Base-by-base conservation (phyloP, 92 coral and sea anemone species). In the Porites lobata region DNA sequence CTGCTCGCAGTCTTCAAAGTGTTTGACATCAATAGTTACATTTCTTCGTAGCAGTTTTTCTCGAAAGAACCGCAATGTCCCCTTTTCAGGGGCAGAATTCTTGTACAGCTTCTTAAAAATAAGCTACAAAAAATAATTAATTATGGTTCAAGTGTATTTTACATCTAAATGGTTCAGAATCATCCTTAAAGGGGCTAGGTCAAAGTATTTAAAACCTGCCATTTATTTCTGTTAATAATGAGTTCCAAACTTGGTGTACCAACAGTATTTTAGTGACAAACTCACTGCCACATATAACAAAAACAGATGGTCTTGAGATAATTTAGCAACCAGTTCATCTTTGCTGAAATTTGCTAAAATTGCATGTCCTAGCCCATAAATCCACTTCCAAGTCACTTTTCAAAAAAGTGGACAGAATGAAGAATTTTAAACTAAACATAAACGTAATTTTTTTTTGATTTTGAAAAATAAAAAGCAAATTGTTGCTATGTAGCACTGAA, bases 1-100 rank as follows among this genome's bases (percentile, higher is more conserved):
- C 58, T 54, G 58, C 13, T 22, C 20, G 18, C 70, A 18, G 22
- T 64, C 71, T 65, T 80, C 73, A 79, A 43, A 79, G 12, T 77
- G 82, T 58, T 77, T 77, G 17, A 53, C 69, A 56, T 77, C 82
- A 22, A 22, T 47, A 7, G 82, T 77, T 54, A 54, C 58, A 54
- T 54, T 54, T 54, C 89, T 84, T 19, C 89, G 82, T 68, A 84
- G 81, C 1, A 90, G 68, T 68, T 88, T 88, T 75, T 88, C 92
- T 76, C 92, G 26, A 83, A 89, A 89, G 72, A 75, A 89, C 47
- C 85, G 62, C 70, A 89, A 43, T 82, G 92, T 77, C 21, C 88
- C 85, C 29, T 83, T 61, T 52, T 89, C 92, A 57, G 81, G 47
- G 32, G 38, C 72, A 67, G 72, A 67, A 67, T 67, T 67, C 72